These are phyloP conservation scores for Tiliacea citrago DNA, from an alignment of 2,888 invertebrate species.

Conservation along the genomic window DNA sequence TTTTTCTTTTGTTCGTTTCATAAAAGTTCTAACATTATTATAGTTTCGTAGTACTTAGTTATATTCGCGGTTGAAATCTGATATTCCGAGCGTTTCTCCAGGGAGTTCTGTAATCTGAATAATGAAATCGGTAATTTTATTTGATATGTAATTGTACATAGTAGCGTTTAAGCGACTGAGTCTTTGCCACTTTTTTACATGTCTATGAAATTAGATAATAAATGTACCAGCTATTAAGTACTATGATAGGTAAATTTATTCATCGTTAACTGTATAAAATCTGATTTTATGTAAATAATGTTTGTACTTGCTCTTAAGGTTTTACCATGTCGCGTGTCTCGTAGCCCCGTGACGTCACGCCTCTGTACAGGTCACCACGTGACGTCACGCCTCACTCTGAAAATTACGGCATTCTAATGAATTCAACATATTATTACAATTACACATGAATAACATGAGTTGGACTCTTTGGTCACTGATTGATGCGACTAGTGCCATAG, in stretches of 20 bases:
- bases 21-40: slow-evolving; percentile 22
- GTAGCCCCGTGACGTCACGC: slow-evolving; percentile 20
- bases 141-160: slow-evolving; percentile 80
- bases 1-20: slow-evolving; percentile 41
- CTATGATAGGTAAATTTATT: slow-evolving; percentile 74
- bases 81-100: slow-evolving; percentile 30
- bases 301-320: slow-evolving; percentile 82
- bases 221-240: slow-evolving; percentile 70
- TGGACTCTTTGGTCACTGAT: slow-evolving; percentile 24
- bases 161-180: slow-evolving; percentile 87
- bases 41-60: slow-evolving; percentile 30
- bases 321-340: slow-evolving; percentile 60
- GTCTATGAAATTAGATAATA: slow-evolving; percentile 83
- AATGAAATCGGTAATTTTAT: slow-evolving; percentile 56
- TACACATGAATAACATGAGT: neutral
- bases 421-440: slow-evolving; percentile 29
- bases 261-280: slow-evolving; percentile 79
- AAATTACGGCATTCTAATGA: slow-evolving; percentile 11
- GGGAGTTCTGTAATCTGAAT: slow-evolving; percentile 37
- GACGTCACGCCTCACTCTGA: slow-evolving; percentile 35
- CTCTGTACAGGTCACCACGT: slow-evolving; percentile 46
- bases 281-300: slow-evolving; percentile 83
- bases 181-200: slow-evolving; percentile 90
- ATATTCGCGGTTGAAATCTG: slow-evolving; percentile 31
- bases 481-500: neutral